These are phyloP conservation scores for Drosophila guanche DNA, from an alignment of 1,140 invertebrate species.

Conservation along the genomic window DNA sequence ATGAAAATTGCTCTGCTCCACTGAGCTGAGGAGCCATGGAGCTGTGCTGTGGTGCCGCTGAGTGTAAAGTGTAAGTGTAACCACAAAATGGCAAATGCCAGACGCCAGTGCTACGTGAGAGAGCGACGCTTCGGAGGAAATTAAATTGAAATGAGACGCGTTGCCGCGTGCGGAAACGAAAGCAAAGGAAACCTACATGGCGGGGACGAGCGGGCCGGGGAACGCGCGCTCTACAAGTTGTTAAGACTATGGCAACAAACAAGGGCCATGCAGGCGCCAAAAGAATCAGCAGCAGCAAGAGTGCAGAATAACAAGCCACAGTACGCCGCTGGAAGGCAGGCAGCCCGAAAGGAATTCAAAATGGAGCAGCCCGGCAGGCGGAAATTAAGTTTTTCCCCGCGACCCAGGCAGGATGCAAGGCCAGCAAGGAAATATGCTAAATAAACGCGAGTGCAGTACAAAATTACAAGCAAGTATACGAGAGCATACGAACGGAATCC, in stretches of 20 bases:
- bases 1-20: constrained; percentile 45
- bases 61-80: constrained; percentile 44
- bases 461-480: constrained; percentile 33
- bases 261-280: constrained; percentile 18
- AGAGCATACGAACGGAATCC: constrained; percentile 2
- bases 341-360: constrained; percentile 64
- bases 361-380: constrained; percentile 58
- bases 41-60: constrained; percentile 1
- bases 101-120: constrained; percentile 57
- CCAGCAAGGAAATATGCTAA: constrained; percentile 73
- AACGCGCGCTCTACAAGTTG: constrained; percentile 61
- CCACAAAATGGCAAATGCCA: constrained; percentile 59
- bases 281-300: constrained; percentile 10
- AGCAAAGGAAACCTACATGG: constrained; percentile 9
- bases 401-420: constrained; percentile 58
- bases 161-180: constrained; percentile 59
- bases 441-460: constrained; percentile 66
- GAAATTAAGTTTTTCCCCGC: constrained; percentile 70
- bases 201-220: too few relatives aligned
- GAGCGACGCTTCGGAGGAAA: constrained; percentile 60
- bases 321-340: too few relatives aligned
- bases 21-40: constrained; percentile 1
- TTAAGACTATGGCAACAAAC: constrained; percentile 48
- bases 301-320: constrained; percentile 34
- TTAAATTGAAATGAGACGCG: constrained; percentile 73